phyloP scores from a whole-genome alignment of 2,113 vertebrate genomes.

The Erythrocebus patas region DNA sequence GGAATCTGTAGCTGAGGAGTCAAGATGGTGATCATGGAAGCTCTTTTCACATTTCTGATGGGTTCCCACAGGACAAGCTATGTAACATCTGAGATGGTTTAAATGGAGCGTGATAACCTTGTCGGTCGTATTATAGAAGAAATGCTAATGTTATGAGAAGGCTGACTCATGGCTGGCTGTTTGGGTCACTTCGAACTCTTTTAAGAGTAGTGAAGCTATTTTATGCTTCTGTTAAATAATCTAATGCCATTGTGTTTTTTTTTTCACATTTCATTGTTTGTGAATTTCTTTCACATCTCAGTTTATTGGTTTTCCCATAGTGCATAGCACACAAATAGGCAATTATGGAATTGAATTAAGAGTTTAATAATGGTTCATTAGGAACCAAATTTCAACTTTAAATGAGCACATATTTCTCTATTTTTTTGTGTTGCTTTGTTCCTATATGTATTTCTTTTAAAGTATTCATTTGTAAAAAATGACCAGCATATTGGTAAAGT shows the following conservation, averaged over 20 bases:
- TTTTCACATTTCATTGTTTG: not conserved
- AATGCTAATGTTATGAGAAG: not conserved
- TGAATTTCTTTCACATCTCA: conserved; percentile 17
- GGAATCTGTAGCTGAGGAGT: not conserved
- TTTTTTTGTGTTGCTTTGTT: conserved; percentile 44
- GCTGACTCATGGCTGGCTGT: not conserved
- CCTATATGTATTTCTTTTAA: conserved; percentile 28
- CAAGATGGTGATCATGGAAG: not conserved
- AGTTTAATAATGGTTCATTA: conserved; percentile 42
- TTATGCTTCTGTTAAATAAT: not conserved
- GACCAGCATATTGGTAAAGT: conserved; percentile 35
- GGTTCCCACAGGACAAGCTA: not conserved
- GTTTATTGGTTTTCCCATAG: not conserved
- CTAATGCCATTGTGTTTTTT: not conserved
- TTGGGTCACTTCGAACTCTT: not conserved
- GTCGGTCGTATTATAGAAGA: not conserved
- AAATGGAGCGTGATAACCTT: not conserved
- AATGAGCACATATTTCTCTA: conserved; percentile 35
- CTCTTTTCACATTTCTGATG: not conserved
- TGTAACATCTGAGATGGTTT: not conserved
- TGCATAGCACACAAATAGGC: not conserved
- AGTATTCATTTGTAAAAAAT: conserved; percentile 40
- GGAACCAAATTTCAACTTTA: conserved; percentile 42
- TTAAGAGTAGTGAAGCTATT: not conserved
- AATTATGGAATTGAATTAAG: conserved; percentile 32